Conservation (phyloP, 2,888 invertebrate species). For the Uropetala carovei region DNA sequence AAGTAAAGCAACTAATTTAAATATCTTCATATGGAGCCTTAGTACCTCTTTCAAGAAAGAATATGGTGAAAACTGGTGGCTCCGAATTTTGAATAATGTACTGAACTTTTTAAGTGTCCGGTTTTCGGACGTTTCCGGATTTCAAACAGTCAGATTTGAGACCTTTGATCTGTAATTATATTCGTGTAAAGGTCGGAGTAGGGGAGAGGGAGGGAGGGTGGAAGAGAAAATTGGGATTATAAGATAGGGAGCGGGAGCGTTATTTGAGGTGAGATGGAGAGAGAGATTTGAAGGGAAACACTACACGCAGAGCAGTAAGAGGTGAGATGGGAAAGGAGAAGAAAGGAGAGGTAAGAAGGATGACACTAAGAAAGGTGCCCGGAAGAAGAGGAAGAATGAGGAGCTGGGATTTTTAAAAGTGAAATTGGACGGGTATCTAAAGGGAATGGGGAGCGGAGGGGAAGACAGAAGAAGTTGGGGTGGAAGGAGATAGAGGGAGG, state of each 20-base stretch:
- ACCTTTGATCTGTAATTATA: not conserved
- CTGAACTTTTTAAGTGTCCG: too few species aligned
- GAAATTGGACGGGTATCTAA: not conserved
- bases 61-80: too few species aligned
- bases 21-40: too few species aligned
- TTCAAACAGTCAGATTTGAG: not conserved
- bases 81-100: too few species aligned
- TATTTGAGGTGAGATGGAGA: not conserved
- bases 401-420: not conserved
- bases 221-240: constrained; percentile 8
- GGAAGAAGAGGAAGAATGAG: not conserved
- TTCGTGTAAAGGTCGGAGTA: not conserved
- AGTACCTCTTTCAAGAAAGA: too few species aligned
- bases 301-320: not conserved
- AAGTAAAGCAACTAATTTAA: too few species aligned
- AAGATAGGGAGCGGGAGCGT: not conserved
- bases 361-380: not conserved
- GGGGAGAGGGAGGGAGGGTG: not conserved
- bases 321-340: not conserved
- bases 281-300: not conserved
- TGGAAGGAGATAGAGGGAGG: not conserved
- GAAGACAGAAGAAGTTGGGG: not conserved
- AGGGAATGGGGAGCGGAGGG: not conserved
- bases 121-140: not conserved
- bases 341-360: too few species aligned